Conservation (phyloP, 2,797 vertebrate species). For the Diplodus puntazzo region DNA sequence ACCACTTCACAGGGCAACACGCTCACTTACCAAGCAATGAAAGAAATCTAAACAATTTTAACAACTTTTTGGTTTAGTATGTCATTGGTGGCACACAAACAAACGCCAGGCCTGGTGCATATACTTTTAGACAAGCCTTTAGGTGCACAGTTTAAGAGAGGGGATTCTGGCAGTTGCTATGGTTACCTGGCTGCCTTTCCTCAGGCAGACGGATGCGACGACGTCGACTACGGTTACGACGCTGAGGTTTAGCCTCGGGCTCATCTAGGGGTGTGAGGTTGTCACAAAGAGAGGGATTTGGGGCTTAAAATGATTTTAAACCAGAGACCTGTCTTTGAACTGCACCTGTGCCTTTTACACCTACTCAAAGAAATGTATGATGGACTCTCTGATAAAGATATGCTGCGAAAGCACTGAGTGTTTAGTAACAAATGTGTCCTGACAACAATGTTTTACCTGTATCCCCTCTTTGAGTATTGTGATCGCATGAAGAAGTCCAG, state of each 20-base stretch:
- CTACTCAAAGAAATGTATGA: background rate
- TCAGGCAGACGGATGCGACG: conserved; percentile 93
- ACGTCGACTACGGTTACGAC: conserved; percentile 98
- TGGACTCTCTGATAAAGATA: background rate
- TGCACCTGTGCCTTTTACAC: conserved; percentile 11
- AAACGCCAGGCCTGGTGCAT: conserved; percentile 18
- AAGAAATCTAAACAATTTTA: background rate
- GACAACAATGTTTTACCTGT: background rate
- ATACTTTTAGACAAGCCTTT: conserved; percentile 32
- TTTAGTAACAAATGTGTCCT: background rate
- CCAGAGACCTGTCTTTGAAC: conserved; percentile 23
- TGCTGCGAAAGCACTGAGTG: background rate
- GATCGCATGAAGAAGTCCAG: background rate
- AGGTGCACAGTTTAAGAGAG: conserved; percentile 9
- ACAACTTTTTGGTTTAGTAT: conserved; percentile 20
- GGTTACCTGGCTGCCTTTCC: conserved; percentile 99
- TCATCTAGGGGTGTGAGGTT: conserved; percentile 92
- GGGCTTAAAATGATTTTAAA: conserved; percentile 28
- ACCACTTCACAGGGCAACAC: background rate
- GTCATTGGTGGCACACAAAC: conserved; percentile 30
- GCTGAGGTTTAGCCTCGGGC: conserved; percentile 95
- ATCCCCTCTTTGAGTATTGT: background rate
- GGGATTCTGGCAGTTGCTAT: conserved; percentile 71
- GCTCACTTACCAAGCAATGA: background rate
- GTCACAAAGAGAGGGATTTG: conserved; percentile 61